phyloP scores from a whole-genome alignment of 1,140 invertebrate species.

The Aphelinus atriplicis region DNA sequence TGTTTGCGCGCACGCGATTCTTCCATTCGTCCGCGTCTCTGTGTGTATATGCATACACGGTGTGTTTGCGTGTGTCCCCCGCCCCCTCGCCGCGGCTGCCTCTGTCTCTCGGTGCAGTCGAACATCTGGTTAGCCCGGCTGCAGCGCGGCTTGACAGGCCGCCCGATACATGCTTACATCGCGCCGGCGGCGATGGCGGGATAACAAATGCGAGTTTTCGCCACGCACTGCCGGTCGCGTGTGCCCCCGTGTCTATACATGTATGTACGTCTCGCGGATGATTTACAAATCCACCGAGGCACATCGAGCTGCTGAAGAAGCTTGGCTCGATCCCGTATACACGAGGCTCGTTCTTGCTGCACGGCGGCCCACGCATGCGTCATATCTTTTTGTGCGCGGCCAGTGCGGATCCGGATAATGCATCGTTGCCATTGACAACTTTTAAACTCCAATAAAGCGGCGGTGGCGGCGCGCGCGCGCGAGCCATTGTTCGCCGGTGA shows the following conservation, averaged over 20 bases:
- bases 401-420: neutral
- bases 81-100: too few species aligned
- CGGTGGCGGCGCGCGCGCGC: neutral
- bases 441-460: constrained; percentile 31
- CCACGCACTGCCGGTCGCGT: neutral
- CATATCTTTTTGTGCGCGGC: neutral
- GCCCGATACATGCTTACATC: neutral
- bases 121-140: constrained; percentile 50
- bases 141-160: neutral
- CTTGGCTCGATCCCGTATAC: neutral
- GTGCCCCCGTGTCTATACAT: constrained; percentile 18
- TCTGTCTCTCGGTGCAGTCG: neutral
- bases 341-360: neutral
- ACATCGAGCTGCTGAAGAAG: too few species aligned
- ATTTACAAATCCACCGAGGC: constrained; percentile 20
- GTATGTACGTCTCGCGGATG: constrained; percentile 13
- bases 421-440: constrained; percentile 23
- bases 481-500: neutral
- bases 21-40: too few species aligned
- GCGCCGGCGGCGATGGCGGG: neutral
- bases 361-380: neutral
- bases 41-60: too few species aligned
- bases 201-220: constrained; percentile 34
- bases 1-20: constrained; percentile 37
- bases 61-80: too few species aligned